Base-by-base conservation (phyloP, 2,113 vertebrate species). In the Nematolebias whitei region DNA sequence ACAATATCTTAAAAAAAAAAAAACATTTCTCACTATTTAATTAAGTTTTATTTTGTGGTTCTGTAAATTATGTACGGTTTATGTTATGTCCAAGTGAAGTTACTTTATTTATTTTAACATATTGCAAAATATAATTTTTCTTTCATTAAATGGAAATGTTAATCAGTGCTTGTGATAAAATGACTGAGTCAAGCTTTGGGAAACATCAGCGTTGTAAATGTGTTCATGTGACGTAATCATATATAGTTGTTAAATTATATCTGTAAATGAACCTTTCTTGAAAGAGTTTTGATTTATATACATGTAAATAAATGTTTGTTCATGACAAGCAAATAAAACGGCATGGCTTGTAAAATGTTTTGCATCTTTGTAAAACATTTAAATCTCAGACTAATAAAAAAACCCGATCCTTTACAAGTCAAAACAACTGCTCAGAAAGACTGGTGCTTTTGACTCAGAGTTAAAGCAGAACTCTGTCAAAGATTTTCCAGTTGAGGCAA, bases 401-500 rank as follows among this genome's bases (percentile, higher is more conserved):
- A 11, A 29, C 26, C 7, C 3, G 18, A 7, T 16, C 9, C 64
- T 5, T 14, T 45, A 1, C 50, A 20, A 35, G 45, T 6, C 10
- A 3, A 11, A 60, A 52, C 52, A 73, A 47, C 14, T 23, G 48
- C 56, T 41, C 71, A 78, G 63, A 77, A 22, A 78, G 60, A 74
- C 48, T 73, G 50, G 49, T 68, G 60, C 71, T 50, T 82, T 55
- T 88, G 72, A 88, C 45, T 88, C 86, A 40, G 50, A 71, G 41
- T 77, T 72, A 80, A 83, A 76, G 72, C 55, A 63, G 69, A 52
- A 65, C 35, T 63, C 35, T 83, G 73, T 74, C 53, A 74, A 70
- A 83, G 73, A 84, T 38, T 93, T 89, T 90, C 92, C 91, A 85
- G 67, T 56, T 70, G 82, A 85, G 85, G 86, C 72, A 79, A 85